Percentiles rank a stretch among this genome's conserved stretches.
phyloP scores from a whole-genome alignment of 2,113 vertebrate species.

The Ptilonorhynchus violaceus region DNA sequence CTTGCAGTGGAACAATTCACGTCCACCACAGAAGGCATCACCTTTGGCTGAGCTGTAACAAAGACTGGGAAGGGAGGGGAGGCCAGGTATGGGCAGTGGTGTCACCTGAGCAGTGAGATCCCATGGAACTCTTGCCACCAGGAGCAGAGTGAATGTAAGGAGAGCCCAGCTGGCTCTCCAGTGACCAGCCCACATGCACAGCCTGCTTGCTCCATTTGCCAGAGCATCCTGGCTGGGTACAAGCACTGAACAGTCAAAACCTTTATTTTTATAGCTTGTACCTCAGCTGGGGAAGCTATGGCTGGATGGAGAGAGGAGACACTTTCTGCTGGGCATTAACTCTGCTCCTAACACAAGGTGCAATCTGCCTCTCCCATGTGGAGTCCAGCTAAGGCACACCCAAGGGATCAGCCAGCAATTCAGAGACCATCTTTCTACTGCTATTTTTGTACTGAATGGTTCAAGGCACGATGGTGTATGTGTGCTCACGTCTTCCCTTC shows the following conservation, averaged over 20 bases:
- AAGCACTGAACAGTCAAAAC: neutral
- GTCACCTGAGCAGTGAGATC: neutral
- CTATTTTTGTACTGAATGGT: conserved; percentile 59
- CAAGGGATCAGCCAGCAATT: conserved; percentile 45
- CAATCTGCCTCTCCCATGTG: neutral
- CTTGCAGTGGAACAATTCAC: neutral
- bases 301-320: conserved; percentile 1
- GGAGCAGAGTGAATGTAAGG: neutral
- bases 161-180: neutral
- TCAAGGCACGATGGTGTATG: conserved; percentile 18
- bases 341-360: conserved; percentile 24
- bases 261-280: conserved; percentile 72
- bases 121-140: neutral
- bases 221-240: neutral
- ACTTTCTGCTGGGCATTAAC: neutral
- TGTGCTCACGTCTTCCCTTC: conserved; percentile 35
- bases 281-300: conserved; percentile 23
- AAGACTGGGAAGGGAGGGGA: conserved; percentile 16
- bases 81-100: neutral
- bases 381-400: neutral
- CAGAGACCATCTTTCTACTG: conserved; percentile 54
- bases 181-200: neutral
- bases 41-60: neutral
- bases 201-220: neutral
- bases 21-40: neutral